A percentile compares a stretch with the other conserved stretches of the same genome.
phyloP scores from a whole-genome alignment of 2,888 invertebrate species.

The Lasioglossum morio region DNA sequence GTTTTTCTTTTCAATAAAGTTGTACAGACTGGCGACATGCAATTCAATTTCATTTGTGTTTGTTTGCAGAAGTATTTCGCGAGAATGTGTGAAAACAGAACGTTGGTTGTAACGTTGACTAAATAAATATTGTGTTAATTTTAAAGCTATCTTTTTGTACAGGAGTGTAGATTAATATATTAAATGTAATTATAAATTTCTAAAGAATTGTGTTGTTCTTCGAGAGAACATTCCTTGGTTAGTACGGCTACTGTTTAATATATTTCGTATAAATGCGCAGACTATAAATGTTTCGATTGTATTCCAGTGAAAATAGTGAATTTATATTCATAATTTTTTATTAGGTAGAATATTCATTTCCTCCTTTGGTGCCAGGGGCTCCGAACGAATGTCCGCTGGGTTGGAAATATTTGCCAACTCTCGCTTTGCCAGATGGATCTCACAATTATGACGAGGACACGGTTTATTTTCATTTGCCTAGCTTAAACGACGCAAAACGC shows the following conservation, averaged over 20 bases:
- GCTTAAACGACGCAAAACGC: conserved; percentile 91
- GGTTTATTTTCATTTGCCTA: conserved; percentile 97
- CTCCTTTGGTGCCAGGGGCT: conserved; percentile 91
- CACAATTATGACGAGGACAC: conserved; percentile 98
- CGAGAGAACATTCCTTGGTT: not conserved
- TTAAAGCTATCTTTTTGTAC: no score
- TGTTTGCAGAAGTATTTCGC: no score
- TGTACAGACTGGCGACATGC: no score
- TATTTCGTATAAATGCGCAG: not conserved
- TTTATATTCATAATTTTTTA: conserved; percentile 21
- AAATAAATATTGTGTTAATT: no score
- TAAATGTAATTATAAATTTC: not conserved
- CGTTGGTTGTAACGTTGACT: no score
- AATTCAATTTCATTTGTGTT: no score
- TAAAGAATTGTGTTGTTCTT: not conserved
- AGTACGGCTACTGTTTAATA: not conserved
- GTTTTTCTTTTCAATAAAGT: no score
- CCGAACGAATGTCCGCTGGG: conserved; percentile 94
- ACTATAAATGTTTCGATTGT: conserved; percentile 17
- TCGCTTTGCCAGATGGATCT: conserved; percentile 98
- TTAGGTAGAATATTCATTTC: conserved; percentile 96
- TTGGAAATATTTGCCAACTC: conserved; percentile 98
- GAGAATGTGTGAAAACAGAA: no score
- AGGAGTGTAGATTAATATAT: not conserved
- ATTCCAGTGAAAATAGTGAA: conserved; percentile 6